These are phyloP conservation scores for Cephalotes varians DNA, from an alignment of 2,888 invertebrate genomes.

Conservation along the genomic window DNA sequence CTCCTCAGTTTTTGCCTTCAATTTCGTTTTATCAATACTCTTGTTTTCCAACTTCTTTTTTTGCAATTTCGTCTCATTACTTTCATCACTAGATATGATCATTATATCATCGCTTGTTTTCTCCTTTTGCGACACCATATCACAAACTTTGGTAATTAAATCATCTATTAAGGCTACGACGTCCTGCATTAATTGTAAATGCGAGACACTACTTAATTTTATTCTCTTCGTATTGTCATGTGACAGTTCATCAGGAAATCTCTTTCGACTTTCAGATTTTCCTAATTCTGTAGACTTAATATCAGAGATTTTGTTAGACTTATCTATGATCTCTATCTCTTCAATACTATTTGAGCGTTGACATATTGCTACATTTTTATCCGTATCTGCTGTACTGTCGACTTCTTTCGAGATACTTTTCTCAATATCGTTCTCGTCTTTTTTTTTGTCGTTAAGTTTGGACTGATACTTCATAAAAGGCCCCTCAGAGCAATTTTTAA, in stretches of 20 bases:
- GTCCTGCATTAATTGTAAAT: slow-evolving; percentile 84
- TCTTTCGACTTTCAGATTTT: slow-evolving; percentile 77
- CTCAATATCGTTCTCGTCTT: slow-evolving; percentile 66
- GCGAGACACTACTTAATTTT: slow-evolving; percentile 80
- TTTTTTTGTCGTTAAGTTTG: slow-evolving; percentile 83
- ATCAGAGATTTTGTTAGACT: slow-evolving; percentile 60
- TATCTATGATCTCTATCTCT: slow-evolving; percentile 76
- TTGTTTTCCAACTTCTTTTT: slow-evolving; percentile 56
- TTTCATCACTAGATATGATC: slow-evolving; percentile 81
- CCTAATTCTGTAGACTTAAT: slow-evolving; percentile 56
- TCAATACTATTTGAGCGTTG: slow-evolving; percentile 79
- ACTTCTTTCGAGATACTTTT: slow-evolving; percentile 60
- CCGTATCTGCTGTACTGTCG: slow-evolving; percentile 70
- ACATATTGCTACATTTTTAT: slow-evolving; percentile 71
- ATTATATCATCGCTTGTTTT: slow-evolving; percentile 76
- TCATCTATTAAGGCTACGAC: slow-evolving; percentile 83
- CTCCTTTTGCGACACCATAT: slow-evolving; percentile 74
- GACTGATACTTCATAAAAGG: slow-evolving; percentile 86
- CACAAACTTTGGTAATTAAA: slow-evolving; percentile 83
- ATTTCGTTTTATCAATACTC: slow-evolving; percentile 48
- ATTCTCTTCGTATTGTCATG: slow-evolving; percentile 77
- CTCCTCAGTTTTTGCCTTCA: slow-evolving; percentile 54
- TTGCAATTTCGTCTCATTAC: slow-evolving; percentile 75
- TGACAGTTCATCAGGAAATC: slow-evolving; percentile 66
- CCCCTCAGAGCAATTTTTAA: slow-evolving; percentile 85